Evolutionary conservation across 1,140 invertebrate genomes (phyloP).

Genomic region (Argopecten irradians): DNA sequence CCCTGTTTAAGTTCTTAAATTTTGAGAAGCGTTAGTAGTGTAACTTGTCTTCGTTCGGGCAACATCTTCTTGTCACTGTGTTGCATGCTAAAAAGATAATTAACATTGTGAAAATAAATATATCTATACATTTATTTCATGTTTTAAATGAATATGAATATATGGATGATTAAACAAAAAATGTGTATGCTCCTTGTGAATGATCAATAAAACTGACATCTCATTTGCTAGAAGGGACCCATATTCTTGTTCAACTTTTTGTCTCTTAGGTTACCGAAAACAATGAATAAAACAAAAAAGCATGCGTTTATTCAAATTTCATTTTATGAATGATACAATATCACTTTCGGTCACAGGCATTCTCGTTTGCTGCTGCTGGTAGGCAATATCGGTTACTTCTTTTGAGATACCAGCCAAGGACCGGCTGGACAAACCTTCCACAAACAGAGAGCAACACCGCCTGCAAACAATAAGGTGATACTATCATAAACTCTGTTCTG

Average conservation of each 20-base stretch:
- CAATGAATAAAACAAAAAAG: neutral
- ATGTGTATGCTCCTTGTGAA: neutral
- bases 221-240: too few relatives aligned
- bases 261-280: neutral
- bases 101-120: neutral
- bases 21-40: too few relatives aligned
- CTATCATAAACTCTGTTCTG: too few relatives aligned
- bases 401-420: constrained; percentile 39
- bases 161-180: neutral
- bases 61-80: too few relatives aligned
- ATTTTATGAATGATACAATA: neutral
- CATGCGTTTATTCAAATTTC: neutral
- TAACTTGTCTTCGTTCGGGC: too few relatives aligned
- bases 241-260: too few relatives aligned
- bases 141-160: too few relatives aligned
- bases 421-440: constrained; percentile 45
- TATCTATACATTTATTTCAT: neutral
- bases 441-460: constrained; percentile 41
- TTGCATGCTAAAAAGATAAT: too few relatives aligned
- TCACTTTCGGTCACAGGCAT: neutral
- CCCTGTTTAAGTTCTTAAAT: too few relatives aligned
- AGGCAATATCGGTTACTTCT: constrained; percentile 31
- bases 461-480: constrained; percentile 32
- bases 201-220: neutral
- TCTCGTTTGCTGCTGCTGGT: neutral